These are phyloP conservation scores for Capreolus pygargus DNA, from an alignment of 2,113 vertebrate genomes.

Conservation along the genomic window DNA sequence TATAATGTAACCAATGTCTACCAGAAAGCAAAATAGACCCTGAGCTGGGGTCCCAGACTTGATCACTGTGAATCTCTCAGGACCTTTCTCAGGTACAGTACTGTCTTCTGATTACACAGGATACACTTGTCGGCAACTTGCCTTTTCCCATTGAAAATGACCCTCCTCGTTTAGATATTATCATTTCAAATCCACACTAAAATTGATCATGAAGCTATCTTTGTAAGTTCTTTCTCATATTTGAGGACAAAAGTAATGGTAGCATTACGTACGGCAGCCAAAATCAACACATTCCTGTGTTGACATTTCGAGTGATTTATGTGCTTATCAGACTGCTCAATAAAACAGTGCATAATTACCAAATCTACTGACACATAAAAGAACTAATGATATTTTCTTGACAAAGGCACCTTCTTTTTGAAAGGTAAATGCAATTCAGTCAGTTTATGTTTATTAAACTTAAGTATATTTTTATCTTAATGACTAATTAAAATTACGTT, in stretches of 20 bases:
- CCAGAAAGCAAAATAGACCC: background rate
- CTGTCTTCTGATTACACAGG: background rate
- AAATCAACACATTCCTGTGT: conserved; percentile 56
- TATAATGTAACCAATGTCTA: background rate
- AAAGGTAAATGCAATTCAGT: background rate
- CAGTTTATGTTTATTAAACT: background rate
- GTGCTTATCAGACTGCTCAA: conserved; percentile 35
- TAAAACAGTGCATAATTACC: conserved; percentile 62
- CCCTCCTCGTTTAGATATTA: background rate
- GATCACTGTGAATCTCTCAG: background rate
- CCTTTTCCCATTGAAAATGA: conserved; percentile 10
- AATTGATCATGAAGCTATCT: background rate
- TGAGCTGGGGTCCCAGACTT: background rate
- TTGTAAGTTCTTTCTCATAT: conserved; percentile 38
- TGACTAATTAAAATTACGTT: background rate
- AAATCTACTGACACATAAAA: background rate
- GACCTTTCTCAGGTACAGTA: background rate
- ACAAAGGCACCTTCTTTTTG: background rate
- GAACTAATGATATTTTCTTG: conserved; percentile 28
- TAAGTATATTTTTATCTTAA: background rate
- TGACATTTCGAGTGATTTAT: conserved; percentile 58
- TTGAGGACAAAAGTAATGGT: conserved; percentile 33
- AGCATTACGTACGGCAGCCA: background rate
- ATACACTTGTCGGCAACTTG: background rate
- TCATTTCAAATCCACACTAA: background rate